Conservation (phyloP, 2,113 vertebrate genomes). For the Corydoras maculifer region DNA sequence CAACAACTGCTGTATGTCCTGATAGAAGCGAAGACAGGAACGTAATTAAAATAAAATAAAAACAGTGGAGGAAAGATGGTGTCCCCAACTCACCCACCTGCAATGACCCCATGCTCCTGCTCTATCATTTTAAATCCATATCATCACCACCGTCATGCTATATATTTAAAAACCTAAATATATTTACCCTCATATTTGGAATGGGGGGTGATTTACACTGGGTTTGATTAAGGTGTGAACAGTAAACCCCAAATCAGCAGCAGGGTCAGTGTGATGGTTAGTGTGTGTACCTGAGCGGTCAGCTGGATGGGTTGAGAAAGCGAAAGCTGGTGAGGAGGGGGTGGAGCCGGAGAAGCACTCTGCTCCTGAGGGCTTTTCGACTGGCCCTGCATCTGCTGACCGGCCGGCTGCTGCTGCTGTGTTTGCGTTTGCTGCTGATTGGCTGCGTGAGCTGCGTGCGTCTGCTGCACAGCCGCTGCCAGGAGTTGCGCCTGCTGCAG, state of each 20-base stretch:
- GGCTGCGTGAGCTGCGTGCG: conserved; percentile 62
- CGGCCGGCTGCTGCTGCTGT: conserved; percentile 48
- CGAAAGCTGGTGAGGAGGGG: conserved; percentile 78
- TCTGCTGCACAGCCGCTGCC: conserved; percentile 78
- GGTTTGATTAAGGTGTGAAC: no score
- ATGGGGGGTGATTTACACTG: no score
- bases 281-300: conserved; percentile 81
- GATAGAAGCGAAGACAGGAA: conserved; percentile 14
- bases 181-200: no score
- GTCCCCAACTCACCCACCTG: no score
- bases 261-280: conserved; percentile 6
- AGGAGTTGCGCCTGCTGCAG: conserved; percentile 86
- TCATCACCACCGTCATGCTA: no score
- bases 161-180: no score
- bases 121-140: no score
- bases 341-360: conserved; percentile 67
- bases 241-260: no score
- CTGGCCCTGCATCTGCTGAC: conserved; percentile 65
- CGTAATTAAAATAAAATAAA: neutral
- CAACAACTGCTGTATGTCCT: conserved; percentile 87
- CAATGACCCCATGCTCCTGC: no score
- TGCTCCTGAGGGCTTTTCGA: conserved; percentile 68
- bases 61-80: no score
- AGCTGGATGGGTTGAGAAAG: conserved; percentile 91
- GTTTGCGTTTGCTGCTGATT: conserved; percentile 66